Percentiles rank a stretch among this genome's conserved stretches.
phyloP scores from a whole-genome alignment of 2,888 invertebrate genomes.

The Drosophila siamana region DNA sequence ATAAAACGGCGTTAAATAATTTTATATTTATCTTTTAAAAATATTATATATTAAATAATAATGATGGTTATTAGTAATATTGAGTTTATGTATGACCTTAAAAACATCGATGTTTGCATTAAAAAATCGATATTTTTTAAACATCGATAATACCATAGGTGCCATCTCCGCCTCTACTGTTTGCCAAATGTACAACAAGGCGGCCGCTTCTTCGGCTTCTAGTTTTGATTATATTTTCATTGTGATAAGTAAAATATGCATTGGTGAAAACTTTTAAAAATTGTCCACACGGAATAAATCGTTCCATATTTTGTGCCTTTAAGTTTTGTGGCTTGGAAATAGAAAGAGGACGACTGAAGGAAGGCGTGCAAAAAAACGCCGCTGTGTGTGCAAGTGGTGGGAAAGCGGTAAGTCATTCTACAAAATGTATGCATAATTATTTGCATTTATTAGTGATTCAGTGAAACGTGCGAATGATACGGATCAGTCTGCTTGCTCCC shows the following conservation, averaged over 20 bases:
- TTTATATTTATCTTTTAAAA: too few relatives aligned
- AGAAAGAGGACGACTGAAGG: constrained; percentile 7
- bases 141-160: background rate
- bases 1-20: too few relatives aligned
- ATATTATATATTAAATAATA: too few relatives aligned
- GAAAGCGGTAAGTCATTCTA: constrained; percentile 44
- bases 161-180: constrained; percentile 15
- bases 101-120: background rate
- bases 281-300: background rate
- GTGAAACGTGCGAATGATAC: background rate
- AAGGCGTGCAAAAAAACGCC: constrained; percentile 40
- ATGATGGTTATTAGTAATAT: too few relatives aligned
- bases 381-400: constrained; percentile 37
- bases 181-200: constrained; percentile 58
- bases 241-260: constrained; percentile 28
- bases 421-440: constrained; percentile 15
- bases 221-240: background rate
- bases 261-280: background rate
- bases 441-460: constrained; percentile 21
- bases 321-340: background rate
- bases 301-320: constrained; percentile 2
- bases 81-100: too few relatives aligned
- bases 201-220: constrained; percentile 9
- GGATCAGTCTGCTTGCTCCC: constrained; percentile 5
- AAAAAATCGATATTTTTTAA: background rate